Percentiles rank a stretch among this genome's conserved stretches.
Evolutionary conservation across 2,888 invertebrate genomes (phyloP).

Genomic region (Caenorhabditis sp.): DNA sequence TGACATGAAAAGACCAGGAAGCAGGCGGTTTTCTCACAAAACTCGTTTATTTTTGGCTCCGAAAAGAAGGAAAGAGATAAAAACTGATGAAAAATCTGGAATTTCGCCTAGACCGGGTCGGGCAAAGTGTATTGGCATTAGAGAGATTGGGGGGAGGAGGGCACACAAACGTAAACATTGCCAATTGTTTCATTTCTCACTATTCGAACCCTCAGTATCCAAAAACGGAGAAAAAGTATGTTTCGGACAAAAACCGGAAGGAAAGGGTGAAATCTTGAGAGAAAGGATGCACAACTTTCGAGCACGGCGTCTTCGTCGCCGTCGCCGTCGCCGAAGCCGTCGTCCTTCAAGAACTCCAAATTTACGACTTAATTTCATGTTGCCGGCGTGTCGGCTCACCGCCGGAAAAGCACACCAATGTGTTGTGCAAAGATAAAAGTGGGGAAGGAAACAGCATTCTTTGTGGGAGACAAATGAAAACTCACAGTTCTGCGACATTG

Average conservation of each 20-base stretch:
- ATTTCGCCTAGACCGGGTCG: not conserved
- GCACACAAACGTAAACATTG: slow-evolving; percentile 15
- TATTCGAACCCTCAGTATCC: not conserved
- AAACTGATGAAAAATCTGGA: too few species aligned
- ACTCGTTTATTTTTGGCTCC: too few species aligned
- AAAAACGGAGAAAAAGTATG: not conserved
- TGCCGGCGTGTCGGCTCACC: slow-evolving; percentile 1
- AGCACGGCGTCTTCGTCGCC: too few species aligned
- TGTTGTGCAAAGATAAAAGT: not conserved
- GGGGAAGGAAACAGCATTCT: not conserved
- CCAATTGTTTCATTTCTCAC: slow-evolving; percentile 4
- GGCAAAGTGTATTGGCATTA: not conserved
- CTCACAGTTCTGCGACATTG: slow-evolving; percentile 36
- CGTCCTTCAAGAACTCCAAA: slow-evolving; percentile 32
- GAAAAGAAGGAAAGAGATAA: too few species aligned
- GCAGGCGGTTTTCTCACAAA: not conserved
- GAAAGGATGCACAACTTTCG: not conserved
- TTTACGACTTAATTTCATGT: slow-evolving; percentile 47
- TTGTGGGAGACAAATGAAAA: not conserved
- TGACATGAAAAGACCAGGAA: not conserved
- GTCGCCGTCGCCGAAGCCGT: too few species aligned
- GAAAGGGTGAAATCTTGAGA: slow-evolving; percentile 5
- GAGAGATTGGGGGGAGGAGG: not conserved
- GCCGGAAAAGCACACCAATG: not conserved
- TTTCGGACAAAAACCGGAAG: not conserved